Percentiles rank a stretch among this genome's conserved stretches.
These are phyloP conservation scores for Pseudobourletiella spinata DNA, from an alignment of 1,140 invertebrate genomes.

Conservation along the genomic window DNA sequence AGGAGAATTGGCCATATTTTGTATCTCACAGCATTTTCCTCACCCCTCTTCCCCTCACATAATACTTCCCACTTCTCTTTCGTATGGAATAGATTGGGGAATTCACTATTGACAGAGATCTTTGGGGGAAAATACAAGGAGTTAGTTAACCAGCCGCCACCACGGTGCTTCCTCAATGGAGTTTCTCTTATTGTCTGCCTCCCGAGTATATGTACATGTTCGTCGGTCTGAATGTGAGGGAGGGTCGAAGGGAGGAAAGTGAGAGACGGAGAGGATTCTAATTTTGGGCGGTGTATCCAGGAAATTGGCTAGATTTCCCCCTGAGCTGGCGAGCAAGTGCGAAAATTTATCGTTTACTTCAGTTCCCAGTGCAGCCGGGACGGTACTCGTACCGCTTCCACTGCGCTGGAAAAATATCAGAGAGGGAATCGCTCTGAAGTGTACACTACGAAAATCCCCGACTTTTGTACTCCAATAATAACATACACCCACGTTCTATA, in stretches of 20 bases:
- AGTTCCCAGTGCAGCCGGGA: not conserved
- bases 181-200: not conserved
- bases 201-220: not conserved
- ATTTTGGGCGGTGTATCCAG: constrained; percentile 2
- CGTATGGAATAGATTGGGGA: not conserved
- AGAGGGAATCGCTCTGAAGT: not conserved
- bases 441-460: not conserved
- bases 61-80: too few relatives aligned
- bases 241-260: too few relatives aligned
- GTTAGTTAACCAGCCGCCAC: too few relatives aligned
- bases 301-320: constrained; percentile 6
- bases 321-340: constrained; percentile 4
- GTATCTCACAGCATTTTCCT: not conserved
- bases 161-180: too few relatives aligned
- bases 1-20: not conserved
- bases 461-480: not conserved
- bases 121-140: not conserved
- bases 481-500: not conserved
- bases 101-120: constrained; percentile 4
- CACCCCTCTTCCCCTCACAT: not conserved
- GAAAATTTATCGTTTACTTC: constrained; percentile 4
- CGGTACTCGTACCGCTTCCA: not conserved
- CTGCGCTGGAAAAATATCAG: not conserved
- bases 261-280: not conserved
- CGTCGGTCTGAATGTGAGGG: too few relatives aligned